These are phyloP conservation scores for Brachystomella parvula DNA, from an alignment of 1,140 invertebrate species.

Conservation along the genomic window DNA sequence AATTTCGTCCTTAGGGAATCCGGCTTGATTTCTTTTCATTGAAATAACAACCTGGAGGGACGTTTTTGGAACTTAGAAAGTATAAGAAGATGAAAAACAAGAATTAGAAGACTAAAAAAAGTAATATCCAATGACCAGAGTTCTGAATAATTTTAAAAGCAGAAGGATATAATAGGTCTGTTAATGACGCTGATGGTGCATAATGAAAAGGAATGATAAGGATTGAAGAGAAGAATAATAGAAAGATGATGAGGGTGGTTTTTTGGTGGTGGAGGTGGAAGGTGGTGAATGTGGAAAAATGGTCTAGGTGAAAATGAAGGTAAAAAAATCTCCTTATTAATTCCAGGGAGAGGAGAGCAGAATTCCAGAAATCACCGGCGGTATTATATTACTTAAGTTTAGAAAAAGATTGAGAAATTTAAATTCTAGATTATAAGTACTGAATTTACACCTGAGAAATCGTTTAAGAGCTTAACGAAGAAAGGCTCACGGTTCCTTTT, in stretches of 20 bases:
- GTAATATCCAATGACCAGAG: no score
- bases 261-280: no score
- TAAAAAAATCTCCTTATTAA: not conserved
- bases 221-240: not conserved
- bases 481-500: not conserved
- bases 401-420: no score
- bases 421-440: no score
- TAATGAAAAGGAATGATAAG: not conserved
- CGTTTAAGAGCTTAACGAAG: not conserved
- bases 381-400: not conserved
- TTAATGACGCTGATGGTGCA: not conserved
- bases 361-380: not conserved
- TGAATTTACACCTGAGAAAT: not conserved
- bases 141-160: no score
- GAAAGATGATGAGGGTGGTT: not conserved
- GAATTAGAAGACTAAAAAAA: no score
- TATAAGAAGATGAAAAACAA: no score
- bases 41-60: not conserved
- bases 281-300: no score
- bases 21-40: not conserved
- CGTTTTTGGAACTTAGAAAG: not conserved
- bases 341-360: not conserved
- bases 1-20: not conserved
- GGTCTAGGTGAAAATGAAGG: not conserved
- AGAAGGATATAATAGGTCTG: not conserved